A percentile compares a stretch with the other conserved stretches of the same genome.
phyloP scores from a whole-genome alignment of 2,797 vertebrate species.

The Oreonectes daqikongensis region DNA sequence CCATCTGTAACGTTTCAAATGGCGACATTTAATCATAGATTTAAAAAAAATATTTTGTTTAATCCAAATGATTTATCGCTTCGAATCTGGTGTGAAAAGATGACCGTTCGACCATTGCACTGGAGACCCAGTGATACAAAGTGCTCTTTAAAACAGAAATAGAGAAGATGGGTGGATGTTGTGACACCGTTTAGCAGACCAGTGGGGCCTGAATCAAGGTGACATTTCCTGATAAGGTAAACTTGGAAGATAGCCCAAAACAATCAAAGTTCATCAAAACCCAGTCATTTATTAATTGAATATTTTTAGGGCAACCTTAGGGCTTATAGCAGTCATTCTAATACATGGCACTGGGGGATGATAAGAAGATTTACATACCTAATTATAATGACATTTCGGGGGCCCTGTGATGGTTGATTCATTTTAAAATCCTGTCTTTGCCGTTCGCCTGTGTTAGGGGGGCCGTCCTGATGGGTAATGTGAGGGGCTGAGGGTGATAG shows the following conservation, averaged over 20 bases:
- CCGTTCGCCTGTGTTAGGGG: constrained; percentile 67
- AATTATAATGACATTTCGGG: constrained; percentile 81
- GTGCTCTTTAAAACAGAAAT: constrained; percentile 72
- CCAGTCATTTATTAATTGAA: constrained; percentile 84
- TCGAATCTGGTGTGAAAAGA: constrained; percentile 75
- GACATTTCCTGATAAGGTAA: constrained; percentile 80
- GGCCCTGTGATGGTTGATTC: constrained; percentile 71
- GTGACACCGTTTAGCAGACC: constrained; percentile 76
- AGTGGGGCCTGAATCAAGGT: constrained; percentile 79
- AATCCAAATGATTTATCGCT: constrained; percentile 77
- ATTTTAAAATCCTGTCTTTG: constrained; percentile 75
- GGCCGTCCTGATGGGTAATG: constrained; percentile 68
- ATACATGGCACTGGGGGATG: constrained; percentile 76
- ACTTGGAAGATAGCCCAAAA: constrained; percentile 79
- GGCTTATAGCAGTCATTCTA: constrained; percentile 72
- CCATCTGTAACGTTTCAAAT: constrained; percentile 63
- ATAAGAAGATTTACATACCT: constrained; percentile 83
- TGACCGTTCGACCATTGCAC: constrained; percentile 61
- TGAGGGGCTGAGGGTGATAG: constrained; percentile 70
- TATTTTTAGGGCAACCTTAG: constrained; percentile 79
- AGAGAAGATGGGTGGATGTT: constrained; percentile 71
- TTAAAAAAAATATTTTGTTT: constrained; percentile 62
- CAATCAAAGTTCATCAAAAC: constrained; percentile 83
- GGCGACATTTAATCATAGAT: constrained; percentile 69
- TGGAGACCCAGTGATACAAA: constrained; percentile 56